A percentile compares a stretch with the other conserved stretches of the same genome.
phyloP scores from a whole-genome alignment of 2,113 vertebrate species.

The Ciconia boyciana region DNA sequence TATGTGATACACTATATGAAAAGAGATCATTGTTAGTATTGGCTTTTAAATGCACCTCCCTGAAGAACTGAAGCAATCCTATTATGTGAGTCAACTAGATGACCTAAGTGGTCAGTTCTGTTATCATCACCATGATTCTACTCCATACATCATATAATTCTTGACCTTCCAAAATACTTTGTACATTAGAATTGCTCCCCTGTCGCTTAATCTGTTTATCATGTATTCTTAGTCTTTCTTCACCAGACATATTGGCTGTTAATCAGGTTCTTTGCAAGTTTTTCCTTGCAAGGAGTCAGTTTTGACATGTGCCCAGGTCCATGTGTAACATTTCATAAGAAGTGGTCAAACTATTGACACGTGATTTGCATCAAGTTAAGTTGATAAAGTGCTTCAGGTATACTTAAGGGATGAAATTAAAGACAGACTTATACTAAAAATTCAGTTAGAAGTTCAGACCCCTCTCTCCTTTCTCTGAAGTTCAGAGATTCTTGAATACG shows the following conservation, averaged over 20 bases:
- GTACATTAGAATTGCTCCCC: background rate
- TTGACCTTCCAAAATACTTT: background rate
- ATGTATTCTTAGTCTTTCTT: background rate
- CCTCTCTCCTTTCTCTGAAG: background rate
- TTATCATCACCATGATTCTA: background rate
- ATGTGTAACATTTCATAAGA: fast-evolving
- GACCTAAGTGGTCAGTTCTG: background rate
- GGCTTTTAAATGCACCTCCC: background rate
- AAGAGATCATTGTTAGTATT: background rate
- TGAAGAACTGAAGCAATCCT: background rate
- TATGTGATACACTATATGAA: background rate
- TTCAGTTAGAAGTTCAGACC: background rate
- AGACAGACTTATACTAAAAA: background rate
- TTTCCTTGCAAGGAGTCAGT: background rate
- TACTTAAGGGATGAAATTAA: background rate
- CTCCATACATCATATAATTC: background rate
- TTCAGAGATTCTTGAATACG: background rate
- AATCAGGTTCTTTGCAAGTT: background rate
- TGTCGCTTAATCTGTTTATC: background rate
- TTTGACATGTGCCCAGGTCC: background rate
- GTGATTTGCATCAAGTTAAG: background rate
- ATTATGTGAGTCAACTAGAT: background rate
- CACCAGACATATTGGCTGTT: background rate
- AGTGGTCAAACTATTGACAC: background rate
- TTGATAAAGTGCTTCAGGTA: background rate